A percentile compares a stretch with the other conserved stretches of the same genome.
phyloP scores from a whole-genome alignment of 2,113 vertebrate species.

The Nipponia nippon region DNA sequence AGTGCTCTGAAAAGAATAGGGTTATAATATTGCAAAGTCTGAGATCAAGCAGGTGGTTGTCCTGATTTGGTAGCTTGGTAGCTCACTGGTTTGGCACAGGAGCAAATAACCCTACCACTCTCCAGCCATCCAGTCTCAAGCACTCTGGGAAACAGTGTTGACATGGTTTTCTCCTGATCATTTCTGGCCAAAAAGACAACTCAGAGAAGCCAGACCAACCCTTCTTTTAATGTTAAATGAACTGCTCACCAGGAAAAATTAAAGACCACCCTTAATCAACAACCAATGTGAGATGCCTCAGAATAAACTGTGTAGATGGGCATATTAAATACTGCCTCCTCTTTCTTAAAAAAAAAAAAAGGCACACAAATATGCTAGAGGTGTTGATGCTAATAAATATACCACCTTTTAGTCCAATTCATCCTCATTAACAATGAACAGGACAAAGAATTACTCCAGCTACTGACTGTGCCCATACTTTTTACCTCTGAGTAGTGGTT shows the following conservation, averaged over 20 bases:
- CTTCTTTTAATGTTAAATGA: neutral
- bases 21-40: neutral
- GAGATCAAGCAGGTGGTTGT: neutral
- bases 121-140: neutral
- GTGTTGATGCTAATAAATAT: neutral
- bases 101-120: neutral
- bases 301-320: neutral
- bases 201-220: neutral
- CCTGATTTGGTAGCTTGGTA: neutral
- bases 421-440: neutral
- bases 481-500: neutral
- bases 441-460: neutral
- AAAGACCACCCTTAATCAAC: neutral
- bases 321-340: neutral
- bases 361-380: neutral
- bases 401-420: neutral
- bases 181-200: neutral
- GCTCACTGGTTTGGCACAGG: neutral
- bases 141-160: accelerated
- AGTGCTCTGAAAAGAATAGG: neutral
- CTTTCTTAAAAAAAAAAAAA: neutral
- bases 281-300: neutral
- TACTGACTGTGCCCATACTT: neutral
- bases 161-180: neutral
- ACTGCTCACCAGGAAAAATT: neutral